Base-by-base conservation (phyloP, 2,888 invertebrate genomes). In the Mesochorus sp. region DNA sequence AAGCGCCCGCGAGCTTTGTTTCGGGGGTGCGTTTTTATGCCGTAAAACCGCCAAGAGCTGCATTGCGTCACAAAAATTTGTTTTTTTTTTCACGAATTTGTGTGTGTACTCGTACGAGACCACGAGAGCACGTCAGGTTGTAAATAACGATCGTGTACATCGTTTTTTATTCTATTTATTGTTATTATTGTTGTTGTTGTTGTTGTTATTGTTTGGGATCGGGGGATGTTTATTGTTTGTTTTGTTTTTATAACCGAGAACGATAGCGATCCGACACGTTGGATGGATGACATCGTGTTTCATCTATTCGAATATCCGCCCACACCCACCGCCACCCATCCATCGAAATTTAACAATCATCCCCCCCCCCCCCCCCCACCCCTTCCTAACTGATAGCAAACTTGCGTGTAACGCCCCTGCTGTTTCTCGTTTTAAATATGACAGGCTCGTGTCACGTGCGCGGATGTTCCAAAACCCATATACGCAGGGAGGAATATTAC, bases 301-400 rank as follows among this genome's bases (percentile, higher is more conserved):
- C 82, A 85, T 85, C 83, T 73, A 81, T 85, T 80, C 80, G 61
- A 67, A 47, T 28, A 10, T 34, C 5, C 31, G 10, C 5, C 5
- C 24, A 31, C 24, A 37, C 21, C 14, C 12, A 12, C 44, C 34
- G 49, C 55, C 55, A 57, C 51, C 59, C 31, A 72, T 73, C 71
- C 78, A 84, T 85, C 80, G 83, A 84, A 83, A 82, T 84, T 85
- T 81, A 85, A 83, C 85, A 81, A 75, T 37, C 42, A n/a, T 10
- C 53, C 62, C 14, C 2, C 14, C 66, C 14, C 39, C 10, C 24
- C 8, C 14, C 31, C 59, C 17, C 10, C n/a, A n/a, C n/a, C n/a
- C n/a, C n/a, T n/a, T n/a, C n/a, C n/a, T n/a, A n/a, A n/a, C n/a
- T n/a, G n/a, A n/a, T 51, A 0, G 21, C 4, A 39, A 42, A 10